Evolutionary conservation across 1,140 invertebrate species (phyloP).

Genomic region (Eciton burchellii): DNA sequence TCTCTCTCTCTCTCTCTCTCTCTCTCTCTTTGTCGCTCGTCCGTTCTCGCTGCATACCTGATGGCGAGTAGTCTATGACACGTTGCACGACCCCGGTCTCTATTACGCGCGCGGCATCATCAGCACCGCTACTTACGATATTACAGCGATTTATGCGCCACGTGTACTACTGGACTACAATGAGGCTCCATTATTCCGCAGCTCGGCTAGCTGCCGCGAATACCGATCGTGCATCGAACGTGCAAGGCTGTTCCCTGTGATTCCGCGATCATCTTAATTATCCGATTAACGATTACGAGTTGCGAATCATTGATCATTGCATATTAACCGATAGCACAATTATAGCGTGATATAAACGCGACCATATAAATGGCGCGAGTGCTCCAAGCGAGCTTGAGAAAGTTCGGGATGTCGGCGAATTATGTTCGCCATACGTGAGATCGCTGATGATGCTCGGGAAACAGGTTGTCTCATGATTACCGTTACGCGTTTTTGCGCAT

Average conservation of each 20-base stretch:
- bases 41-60: not conserved
- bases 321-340: too few species aligned
- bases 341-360: too few species aligned
- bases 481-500: too few species aligned
- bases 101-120: constrained; percentile 40
- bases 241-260: not conserved
- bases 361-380: too few species aligned
- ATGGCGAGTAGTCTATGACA: not conserved
- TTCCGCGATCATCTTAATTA: too few species aligned
- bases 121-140: constrained; percentile 43
- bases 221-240: constrained; percentile 5
- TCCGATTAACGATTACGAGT: not conserved
- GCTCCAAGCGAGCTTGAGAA: too few species aligned
- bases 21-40: too few species aligned
- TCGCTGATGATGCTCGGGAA: too few species aligned
- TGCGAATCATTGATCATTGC: not conserved
- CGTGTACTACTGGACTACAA: constrained; percentile 2
- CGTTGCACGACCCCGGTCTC: constrained; percentile 22
- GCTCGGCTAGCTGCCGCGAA: constrained; percentile 7
- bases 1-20: too few species aligned
- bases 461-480: too few species aligned
- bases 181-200: constrained; percentile 4
- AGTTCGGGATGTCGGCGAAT: too few species aligned
- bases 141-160: constrained; percentile 33
- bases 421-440: too few species aligned